These are phyloP conservation scores for Phycodurus eques DNA, from an alignment of 2,113 vertebrate species.

Conservation along the genomic window DNA sequence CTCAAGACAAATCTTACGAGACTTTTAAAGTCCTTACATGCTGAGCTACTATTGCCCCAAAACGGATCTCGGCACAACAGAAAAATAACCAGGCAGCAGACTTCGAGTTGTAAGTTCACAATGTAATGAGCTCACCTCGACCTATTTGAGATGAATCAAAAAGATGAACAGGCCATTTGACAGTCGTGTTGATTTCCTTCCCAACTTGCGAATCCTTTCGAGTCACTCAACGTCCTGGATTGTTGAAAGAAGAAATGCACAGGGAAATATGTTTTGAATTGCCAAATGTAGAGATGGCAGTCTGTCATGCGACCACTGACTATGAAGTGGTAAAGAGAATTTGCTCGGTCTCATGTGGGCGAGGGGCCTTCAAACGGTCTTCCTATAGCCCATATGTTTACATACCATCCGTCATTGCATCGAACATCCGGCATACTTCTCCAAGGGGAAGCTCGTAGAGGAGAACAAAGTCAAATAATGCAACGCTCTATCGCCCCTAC, in stretches of 20 bases:
- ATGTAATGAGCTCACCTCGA: neutral
- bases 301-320: conserved; percentile 40
- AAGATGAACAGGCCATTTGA: no score
- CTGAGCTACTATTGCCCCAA: neutral
- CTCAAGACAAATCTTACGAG: neutral
- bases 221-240: conserved; percentile 9
- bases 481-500: neutral
- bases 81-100: neutral
- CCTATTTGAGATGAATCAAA: neutral
- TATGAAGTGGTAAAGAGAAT: conserved; percentile 22
- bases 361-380: conserved; percentile 54
- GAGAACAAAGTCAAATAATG: neutral
- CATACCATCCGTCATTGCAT: conserved; percentile 29
- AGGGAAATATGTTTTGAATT: conserved; percentile 25
- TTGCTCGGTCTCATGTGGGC: conserved; percentile 36
- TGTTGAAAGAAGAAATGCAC: conserved; percentile 4
- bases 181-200: neutral
- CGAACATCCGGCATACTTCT: conserved; percentile 37
- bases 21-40: neutral
- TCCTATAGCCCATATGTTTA: conserved; percentile 50
- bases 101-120: neutral
- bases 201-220: neutral
- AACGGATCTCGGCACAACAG: neutral
- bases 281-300: conserved; percentile 6
- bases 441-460: neutral